phyloP scores from a whole-genome alignment of 1,140 invertebrate species.

The Pararge aegeria region DNA sequence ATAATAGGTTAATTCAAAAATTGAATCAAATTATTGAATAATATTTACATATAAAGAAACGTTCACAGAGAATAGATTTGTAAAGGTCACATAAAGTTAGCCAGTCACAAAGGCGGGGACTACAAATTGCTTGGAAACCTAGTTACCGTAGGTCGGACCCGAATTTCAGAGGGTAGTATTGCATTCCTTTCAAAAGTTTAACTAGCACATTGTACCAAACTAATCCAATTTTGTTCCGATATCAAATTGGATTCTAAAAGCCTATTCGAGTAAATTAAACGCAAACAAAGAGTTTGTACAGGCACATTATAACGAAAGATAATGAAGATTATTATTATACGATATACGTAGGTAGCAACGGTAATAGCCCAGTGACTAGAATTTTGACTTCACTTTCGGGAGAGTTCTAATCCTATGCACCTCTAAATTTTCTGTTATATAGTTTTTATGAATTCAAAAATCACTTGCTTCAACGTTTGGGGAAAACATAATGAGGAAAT shows the following conservation, averaged over 20 bases:
- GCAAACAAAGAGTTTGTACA: not conserved
- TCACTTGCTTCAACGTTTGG: too few species aligned
- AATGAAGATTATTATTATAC: too few species aligned
- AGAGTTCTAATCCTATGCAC: too few species aligned
- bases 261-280: not conserved
- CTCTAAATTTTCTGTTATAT: too few species aligned
- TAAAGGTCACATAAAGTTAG: constrained; percentile 18
- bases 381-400: too few species aligned
- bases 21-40: too few species aligned
- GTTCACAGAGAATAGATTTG: not conserved
- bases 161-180: constrained; percentile 40
- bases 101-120: constrained; percentile 33
- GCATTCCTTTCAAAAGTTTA: constrained; percentile 16
- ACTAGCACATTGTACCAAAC: constrained; percentile 7
- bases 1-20: too few species aligned
- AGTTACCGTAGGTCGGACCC: constrained; percentile 50
- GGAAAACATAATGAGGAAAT: too few species aligned
- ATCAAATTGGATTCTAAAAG: not conserved
- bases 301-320: not conserved
- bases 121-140: constrained; percentile 57
- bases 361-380: too few species aligned
- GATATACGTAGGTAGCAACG: too few species aligned
- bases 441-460: too few species aligned
- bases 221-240: constrained; percentile 4
- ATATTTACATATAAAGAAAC: not conserved